Evolutionary conservation across 2,888 invertebrate genomes (phyloP).

Genomic region (Metellina segmentata): DNA sequence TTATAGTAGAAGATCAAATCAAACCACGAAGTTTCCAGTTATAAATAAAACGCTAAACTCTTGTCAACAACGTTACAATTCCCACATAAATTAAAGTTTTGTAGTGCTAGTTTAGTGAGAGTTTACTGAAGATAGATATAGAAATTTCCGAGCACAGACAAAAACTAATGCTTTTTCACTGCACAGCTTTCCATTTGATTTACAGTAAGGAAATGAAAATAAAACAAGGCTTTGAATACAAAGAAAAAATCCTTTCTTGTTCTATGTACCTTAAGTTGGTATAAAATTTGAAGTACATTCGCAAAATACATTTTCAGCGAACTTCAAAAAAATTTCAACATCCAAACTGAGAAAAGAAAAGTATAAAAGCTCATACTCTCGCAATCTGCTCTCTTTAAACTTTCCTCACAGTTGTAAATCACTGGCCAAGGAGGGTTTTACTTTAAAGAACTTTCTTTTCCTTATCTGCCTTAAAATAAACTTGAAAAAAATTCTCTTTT

Average conservation of each 20-base stretch:
- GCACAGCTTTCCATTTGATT: too few relatives aligned
- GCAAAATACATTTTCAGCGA: constrained; percentile 33
- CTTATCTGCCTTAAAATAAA: constrained; percentile 54
- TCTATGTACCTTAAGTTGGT: constrained; percentile 30
- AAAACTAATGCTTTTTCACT: too few relatives aligned
- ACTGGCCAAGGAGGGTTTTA: constrained; percentile 33
- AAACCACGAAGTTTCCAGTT: too few relatives aligned
- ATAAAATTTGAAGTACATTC: constrained; percentile 46
- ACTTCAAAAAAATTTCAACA: constrained; percentile 14
- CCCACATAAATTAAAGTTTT: too few relatives aligned
- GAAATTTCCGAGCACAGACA: too few relatives aligned
- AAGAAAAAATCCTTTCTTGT: constrained; percentile 15
- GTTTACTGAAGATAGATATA: too few relatives aligned
- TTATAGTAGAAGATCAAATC: too few relatives aligned
- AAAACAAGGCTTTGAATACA: not conserved
- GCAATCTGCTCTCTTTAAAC: constrained; percentile 51
- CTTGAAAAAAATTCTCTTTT: constrained; percentile 30
- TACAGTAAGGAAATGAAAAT: too few relatives aligned
- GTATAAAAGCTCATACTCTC: constrained; percentile 29
- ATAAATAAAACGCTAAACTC: too few relatives aligned
- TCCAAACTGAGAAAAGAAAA: not conserved
- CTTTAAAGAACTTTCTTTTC: constrained; percentile 26
- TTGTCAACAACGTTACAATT: too few relatives aligned
- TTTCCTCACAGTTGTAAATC: constrained; percentile 59
- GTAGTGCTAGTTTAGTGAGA: too few relatives aligned